These are phyloP conservation scores for Pycnomerus fuliginosus DNA, from an alignment of 2,888 invertebrate genomes.

Conservation along the genomic window DNA sequence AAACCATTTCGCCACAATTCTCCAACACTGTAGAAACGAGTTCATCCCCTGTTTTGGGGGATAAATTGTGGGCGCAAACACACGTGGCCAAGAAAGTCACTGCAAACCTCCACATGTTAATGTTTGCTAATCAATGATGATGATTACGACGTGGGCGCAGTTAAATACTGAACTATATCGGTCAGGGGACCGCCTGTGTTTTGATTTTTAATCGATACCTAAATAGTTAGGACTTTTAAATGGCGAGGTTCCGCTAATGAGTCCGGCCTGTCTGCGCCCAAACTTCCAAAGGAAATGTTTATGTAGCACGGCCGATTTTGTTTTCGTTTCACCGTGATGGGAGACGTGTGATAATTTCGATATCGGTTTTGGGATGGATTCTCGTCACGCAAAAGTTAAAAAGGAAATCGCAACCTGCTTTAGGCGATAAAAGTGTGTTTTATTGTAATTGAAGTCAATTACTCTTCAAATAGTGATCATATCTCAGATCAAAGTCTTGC, in stretches of 20 bases:
- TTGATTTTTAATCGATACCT: conserved; percentile 47
- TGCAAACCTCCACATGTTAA: conserved; percentile 46
- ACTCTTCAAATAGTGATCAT: too few relatives aligned
- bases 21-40: conserved; percentile 69
- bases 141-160: conserved; percentile 59
- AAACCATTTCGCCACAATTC: conserved; percentile 72
- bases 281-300: too few relatives aligned
- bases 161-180: conserved; percentile 62
- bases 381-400: too few relatives aligned
- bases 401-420: too few relatives aligned
- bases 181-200: conserved; percentile 52
- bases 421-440: too few relatives aligned
- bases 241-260: conserved; percentile 41
- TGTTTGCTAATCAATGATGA: conserved; percentile 21
- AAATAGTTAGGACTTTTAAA: conserved; percentile 37
- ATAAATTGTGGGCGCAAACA: conserved; percentile 55
- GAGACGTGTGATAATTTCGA: too few relatives aligned
- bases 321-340: too few relatives aligned
- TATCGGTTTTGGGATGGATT: too few relatives aligned
- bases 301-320: too few relatives aligned
- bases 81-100: conserved; percentile 54
- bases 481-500: too few relatives aligned
- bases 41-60: conserved; percentile 66
- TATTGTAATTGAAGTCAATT: too few relatives aligned
- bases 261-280: conserved; percentile 6